Base-by-base conservation (phyloP, 2,888 invertebrate genomes). In the Galerucella calmariensis region DNA sequence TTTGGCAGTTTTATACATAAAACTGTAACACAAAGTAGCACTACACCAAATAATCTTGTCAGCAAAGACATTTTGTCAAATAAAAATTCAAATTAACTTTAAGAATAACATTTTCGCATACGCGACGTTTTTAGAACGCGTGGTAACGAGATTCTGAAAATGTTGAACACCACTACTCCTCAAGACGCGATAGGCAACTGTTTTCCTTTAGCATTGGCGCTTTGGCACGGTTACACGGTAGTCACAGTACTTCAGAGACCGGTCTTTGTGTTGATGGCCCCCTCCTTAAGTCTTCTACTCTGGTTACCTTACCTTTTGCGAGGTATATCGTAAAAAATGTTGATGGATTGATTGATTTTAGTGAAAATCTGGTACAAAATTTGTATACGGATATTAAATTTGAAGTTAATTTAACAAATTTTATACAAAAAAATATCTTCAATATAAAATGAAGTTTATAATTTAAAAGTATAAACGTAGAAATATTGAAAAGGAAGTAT, bases 211-310 rank as follows among this genome's bases (percentile, higher is more conserved):
- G 35, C 35, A 5, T 79, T 76, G 77, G 35, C 35, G 35, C 35
- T 35, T 35, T 35, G 35, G 35, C 76, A 76, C 27, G 27, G 69
- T n/a, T n/a, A n/a, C 75, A 66, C 74, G 72, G 78, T 67, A 75
- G 78, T 77, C 78, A 35, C 35, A 79, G 79, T 80, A 77, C 79
- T 80, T 77, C 76, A 78, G 80, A 79, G 80, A 79, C 80, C 79
- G 77, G 79, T 79, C 77, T 62, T 77, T 77, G 69, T 69, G 59
- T 71, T 69, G 70, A 63, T 44, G 73, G 62, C 73, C 79, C 81
- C 79, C 80, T 74, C 77, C 56, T 78, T 69, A 76, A 67, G 70
- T 79, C 77, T 79, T 76, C 77, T 77, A 77, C 77, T 75, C 70
- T 66, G 44, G 67, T 16, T 20, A 56, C 56, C 20, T 56, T 56